Percentiles rank a stretch among this genome's conserved stretches.
Evolutionary conservation across 2,888 invertebrate species (phyloP).

Genomic region (Capitulum mitella): DNA sequence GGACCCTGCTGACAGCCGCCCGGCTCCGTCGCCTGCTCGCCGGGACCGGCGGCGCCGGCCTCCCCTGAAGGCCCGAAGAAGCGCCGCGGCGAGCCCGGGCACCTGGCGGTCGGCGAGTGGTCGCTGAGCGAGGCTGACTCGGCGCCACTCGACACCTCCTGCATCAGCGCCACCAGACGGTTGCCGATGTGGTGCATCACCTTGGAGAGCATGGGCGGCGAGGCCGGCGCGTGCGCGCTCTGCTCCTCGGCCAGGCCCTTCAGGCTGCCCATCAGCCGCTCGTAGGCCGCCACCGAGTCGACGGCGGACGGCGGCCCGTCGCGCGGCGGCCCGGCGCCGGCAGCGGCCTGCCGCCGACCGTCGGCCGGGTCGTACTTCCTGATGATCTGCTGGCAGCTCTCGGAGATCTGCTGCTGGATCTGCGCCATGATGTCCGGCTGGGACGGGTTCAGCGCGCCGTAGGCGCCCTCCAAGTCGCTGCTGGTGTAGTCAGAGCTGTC

Average conservation of each 20-base stretch:
- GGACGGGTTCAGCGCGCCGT: slow-evolving; percentile 36
- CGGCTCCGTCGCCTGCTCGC: no score
- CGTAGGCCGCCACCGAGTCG: slow-evolving; percentile 70
- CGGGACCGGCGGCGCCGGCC: no score
- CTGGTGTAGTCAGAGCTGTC: slow-evolving; percentile 88
- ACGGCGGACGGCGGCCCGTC: slow-evolving; percentile 53
- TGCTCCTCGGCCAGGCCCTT: slow-evolving; percentile 45
- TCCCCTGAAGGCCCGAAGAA: background rate
- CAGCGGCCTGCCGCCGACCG: slow-evolving; percentile 31
- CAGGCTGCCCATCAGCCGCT: slow-evolving; percentile 66
- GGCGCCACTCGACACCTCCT: slow-evolving; percentile 66
- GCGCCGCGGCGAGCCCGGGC: background rate
- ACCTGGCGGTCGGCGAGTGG: background rate
- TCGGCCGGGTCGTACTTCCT: slow-evolving; percentile 50
- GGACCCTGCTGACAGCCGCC: no score
- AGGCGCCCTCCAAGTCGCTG: slow-evolving; percentile 59
- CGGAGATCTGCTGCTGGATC: slow-evolving; percentile 74
- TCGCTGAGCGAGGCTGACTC: background rate
- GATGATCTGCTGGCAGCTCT: slow-evolving; percentile 79
- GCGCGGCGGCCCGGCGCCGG: slow-evolving; percentile 33
- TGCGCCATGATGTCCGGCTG: slow-evolving; percentile 38
- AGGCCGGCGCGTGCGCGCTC: slow-evolving; percentile 52
- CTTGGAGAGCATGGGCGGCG: slow-evolving; percentile 78
- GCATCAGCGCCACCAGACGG: slow-evolving; percentile 78
- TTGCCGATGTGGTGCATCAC: slow-evolving; percentile 89